Conservation (phyloP, 2,888 invertebrate species). For the Formica aserva region DNA sequence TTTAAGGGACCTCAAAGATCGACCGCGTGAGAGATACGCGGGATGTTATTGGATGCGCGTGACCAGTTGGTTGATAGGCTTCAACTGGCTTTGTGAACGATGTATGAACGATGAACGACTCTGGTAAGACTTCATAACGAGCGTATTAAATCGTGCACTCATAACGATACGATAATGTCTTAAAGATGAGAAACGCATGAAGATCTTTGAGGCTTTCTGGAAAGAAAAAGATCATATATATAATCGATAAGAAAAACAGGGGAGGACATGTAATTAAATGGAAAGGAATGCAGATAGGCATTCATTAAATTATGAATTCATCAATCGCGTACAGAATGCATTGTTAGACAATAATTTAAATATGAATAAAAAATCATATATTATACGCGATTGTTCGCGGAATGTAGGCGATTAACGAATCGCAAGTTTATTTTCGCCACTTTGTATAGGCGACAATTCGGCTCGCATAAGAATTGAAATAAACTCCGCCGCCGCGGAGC, state of each 20-base stretch:
- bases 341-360: conserved; percentile 14
- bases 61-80: conserved; percentile 62
- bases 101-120: conserved; percentile 24
- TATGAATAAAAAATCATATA: conserved; percentile 6
- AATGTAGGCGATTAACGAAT: conserved; percentile 35
- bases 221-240: background rate
- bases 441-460: conserved; percentile 32
- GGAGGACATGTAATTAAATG: background rate
- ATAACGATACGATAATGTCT: conserved; percentile 17
- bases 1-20: conserved; percentile 44
- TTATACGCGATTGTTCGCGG: background rate
- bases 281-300: background rate
- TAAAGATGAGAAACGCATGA: conserved; percentile 10
- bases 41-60: conserved; percentile 30
- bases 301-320: conserved; percentile 6
- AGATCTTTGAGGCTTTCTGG: background rate
- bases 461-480: conserved; percentile 44
- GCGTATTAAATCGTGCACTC: conserved; percentile 16
- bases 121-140: background rate
- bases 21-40: conserved; percentile 41
- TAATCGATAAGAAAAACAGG: background rate
- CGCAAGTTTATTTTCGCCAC: background rate
- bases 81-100: conserved; percentile 26
- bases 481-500: conserved; percentile 40
- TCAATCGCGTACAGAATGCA: background rate